Evolutionary conservation across 1,140 invertebrate species (phyloP).

Genomic region (Himalopsyche phryganea): DNA sequence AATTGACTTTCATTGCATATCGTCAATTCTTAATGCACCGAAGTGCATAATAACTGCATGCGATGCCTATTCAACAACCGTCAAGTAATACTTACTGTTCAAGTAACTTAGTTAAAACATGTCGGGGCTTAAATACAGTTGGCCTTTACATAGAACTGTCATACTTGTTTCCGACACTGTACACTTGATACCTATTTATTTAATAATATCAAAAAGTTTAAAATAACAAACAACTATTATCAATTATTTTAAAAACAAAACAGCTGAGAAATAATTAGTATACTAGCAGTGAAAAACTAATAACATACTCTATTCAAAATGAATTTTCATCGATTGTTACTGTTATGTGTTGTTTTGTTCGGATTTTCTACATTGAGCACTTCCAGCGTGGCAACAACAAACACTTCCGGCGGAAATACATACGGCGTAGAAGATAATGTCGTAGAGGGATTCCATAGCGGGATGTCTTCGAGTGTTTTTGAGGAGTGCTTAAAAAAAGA

Average conservation of each 20-base stretch:
- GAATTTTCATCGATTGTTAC: background rate
- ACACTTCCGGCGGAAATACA: slow-evolving; percentile 1
- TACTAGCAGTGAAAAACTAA: background rate
- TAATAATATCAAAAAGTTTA: background rate
- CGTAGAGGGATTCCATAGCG: slow-evolving; percentile 18
- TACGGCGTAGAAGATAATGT: slow-evolving; percentile 6
- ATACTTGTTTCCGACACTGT: slow-evolving; percentile 17
- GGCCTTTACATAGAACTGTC: slow-evolving; percentile 22
- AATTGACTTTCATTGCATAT: background rate
- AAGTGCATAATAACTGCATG: background rate
- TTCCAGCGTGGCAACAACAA: slow-evolving; percentile 2
- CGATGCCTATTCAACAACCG: slow-evolving; percentile 1
- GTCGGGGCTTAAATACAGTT: slow-evolving; percentile 26
- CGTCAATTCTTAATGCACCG: background rate
- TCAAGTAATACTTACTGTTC: slow-evolving; percentile 6
- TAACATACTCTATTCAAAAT: background rate
- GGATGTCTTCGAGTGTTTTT: slow-evolving; percentile 30
- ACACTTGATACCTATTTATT: slow-evolving; percentile 4
- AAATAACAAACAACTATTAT: background rate
- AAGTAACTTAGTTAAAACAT: slow-evolving; percentile 25
- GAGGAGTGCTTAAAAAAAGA: slow-evolving; percentile 60
- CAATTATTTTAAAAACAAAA: background rate
- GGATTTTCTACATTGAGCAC: background rate
- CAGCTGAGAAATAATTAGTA: too few relatives aligned
- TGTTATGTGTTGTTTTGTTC: background rate